Conservation (phyloP, 1,140 invertebrate genomes). For the Trachymyrmex cornetzi region DNA sequence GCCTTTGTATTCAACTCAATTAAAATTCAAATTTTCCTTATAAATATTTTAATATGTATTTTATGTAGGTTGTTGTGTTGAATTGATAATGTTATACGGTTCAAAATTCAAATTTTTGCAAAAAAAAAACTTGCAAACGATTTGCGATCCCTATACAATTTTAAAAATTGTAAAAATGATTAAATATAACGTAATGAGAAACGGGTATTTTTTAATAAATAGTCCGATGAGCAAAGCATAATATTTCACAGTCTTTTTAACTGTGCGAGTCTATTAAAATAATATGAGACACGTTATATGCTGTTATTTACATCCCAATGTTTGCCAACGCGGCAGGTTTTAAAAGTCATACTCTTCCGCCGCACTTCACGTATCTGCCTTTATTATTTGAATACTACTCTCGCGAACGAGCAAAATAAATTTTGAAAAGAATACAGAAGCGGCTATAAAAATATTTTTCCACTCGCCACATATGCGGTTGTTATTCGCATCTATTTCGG, state of each 20-base stretch:
- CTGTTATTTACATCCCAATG: constrained; percentile 28
- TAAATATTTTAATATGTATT: constrained; percentile 6
- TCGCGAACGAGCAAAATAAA: constrained; percentile 51
- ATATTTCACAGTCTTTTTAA: constrained; percentile 16
- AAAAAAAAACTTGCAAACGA: not conserved
- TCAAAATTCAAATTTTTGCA: not conserved
- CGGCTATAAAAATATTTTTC: constrained; percentile 58
- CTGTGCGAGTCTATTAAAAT: constrained; percentile 39
- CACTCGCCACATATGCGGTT: constrained; percentile 5
- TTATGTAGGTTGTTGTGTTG: not conserved
- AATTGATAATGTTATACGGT: not conserved
- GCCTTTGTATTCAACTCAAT: not conserved
- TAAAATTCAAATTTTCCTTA: constrained; percentile 7
- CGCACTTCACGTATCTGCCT: constrained; percentile 46
- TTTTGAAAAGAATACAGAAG: constrained; percentile 56
- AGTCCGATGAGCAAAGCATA: not conserved
- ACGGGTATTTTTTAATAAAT: not conserved
- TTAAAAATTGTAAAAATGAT: not conserved
- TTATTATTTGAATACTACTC: constrained; percentile 62
- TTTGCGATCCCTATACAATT: not conserved
- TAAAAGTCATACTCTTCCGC: constrained; percentile 53
- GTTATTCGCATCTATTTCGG: constrained; percentile 22
- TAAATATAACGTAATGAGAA: not conserved
- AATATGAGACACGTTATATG: constrained; percentile 41
- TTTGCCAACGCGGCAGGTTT: constrained; percentile 39